Evolutionary conservation across 2,797 vertebrate species (phyloP), one percentile per base, ranked within the genome.

Genomic region (Thunnus albacares): DNA sequence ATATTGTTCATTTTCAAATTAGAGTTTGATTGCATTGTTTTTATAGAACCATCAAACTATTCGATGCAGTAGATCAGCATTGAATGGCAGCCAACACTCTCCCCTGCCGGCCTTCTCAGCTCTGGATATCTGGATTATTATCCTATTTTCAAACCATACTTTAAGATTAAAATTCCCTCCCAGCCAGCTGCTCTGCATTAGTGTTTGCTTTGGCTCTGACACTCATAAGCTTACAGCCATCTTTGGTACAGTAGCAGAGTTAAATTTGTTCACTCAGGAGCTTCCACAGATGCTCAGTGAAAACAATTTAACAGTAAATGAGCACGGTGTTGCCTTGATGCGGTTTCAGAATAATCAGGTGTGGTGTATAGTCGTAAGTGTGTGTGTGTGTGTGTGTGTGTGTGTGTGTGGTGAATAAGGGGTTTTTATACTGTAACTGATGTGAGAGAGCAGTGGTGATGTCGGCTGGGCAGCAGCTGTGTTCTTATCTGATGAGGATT

Each of bases 401-500:
- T 41, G 38, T 41, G 38, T 41, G 6, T 60, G 45, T 56, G 59
- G 41, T 51, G 53, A 17, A 47, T 9, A 22, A 3, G 45, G 20
- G 14, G 8, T 47, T 33, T 47, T 5, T 17, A 6, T 52, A 11
- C 26, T 59, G 15, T 20, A 14, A 60, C 57, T 11, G 55, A 47
- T 47, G 17, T 51, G 56, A 57, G 55, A 57, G 60, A 82, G 59
- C 47, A 51, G 71, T 35, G 20, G 69, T 59, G 66, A 80, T 30
- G 59, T 82, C 18, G 5, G 53, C 41, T 3, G n/a, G 45, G 41
- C 77, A 62, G 62, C 90, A 90, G 87, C 89, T 92, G 89, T 81
- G 75, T 61, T 65, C 74, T 77, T 80, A 70, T 87, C 73, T 78
- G 79, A 59, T 9, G 9, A 70, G 86, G 90, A 88, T 93, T 91